Evolutionary conservation across 2,797 vertebrate genomes (phyloP).

Genomic region (Danio kyathit): DNA sequence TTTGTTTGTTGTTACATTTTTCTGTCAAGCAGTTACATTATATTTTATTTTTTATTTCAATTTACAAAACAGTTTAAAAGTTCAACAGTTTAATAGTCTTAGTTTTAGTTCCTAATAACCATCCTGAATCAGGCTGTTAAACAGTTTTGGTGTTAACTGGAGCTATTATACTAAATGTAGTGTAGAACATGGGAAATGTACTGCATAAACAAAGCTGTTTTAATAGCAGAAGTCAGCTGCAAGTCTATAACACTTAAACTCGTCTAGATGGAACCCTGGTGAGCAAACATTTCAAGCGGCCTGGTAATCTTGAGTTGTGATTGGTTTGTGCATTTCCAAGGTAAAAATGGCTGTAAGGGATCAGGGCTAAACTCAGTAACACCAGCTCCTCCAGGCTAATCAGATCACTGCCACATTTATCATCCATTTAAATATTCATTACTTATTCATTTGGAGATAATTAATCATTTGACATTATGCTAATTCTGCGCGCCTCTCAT

Average conservation of each 20-base stretch:
- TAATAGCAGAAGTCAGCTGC: conserved; percentile 1
- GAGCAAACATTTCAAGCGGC: conserved; percentile 4
- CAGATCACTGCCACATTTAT: conserved; percentile 69
- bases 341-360: not conserved
- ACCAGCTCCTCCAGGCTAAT: conserved; percentile 42
- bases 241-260: not conserved
- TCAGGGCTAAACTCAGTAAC: conserved; percentile 37
- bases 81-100: too few relatives aligned
- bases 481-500: conserved; percentile 69
- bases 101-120: not conserved
- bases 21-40: too few relatives aligned
- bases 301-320: not conserved
- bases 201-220: not conserved
- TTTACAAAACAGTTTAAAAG: not conserved
- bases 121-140: not conserved
- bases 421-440: conserved; percentile 76
- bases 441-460: conserved; percentile 80
- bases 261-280: not conserved
- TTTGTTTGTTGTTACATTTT: too few relatives aligned
- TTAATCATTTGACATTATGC: conserved; percentile 78
- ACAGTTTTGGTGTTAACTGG: not conserved
- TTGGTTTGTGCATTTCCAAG: conserved; percentile 4
- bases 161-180: not conserved
- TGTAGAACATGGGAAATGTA: not conserved
- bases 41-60: not conserved